Evolutionary conservation across 1,140 invertebrate species (phyloP), one percentile per base, ranked within the genome.

Genomic region (Druon quercuslanigerum): DNA sequence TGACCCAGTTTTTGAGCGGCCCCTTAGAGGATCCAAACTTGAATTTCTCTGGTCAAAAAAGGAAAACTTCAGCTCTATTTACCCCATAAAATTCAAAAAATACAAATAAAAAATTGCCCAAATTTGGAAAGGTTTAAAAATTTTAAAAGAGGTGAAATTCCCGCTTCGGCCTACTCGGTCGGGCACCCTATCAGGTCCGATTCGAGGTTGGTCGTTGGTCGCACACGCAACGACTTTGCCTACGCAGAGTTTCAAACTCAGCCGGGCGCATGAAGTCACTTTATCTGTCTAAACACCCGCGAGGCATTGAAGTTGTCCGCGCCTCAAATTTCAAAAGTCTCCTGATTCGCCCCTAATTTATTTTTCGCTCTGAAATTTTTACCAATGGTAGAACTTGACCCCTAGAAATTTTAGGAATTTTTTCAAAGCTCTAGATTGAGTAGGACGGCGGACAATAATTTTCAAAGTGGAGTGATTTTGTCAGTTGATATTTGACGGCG

Each of bases 391-490:
- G 25, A n/a, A 13, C 16, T 1, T 40, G n/a, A 8, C 40, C 16
- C 5, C 4, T n/a, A 40, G 60, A 66, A 40, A 54, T 78, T 78
- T 78, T 56, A 12, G 12, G 19, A 57, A 50, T 74, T 75, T 78
- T 72, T 75, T 33, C 20, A 11, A 33, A 5, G 12, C 12, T 16
- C 14, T 46, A 4, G 13, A 6, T 16, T 19, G 2, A 13, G 2
- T 2, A 19, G 25, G 3, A 16, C 11, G 5, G 1, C 7, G 12
- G 9, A 1, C 11, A 46, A 54, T 75, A 74, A 78, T 78, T 78
- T 78, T 72, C 17, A 54, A 78, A 78, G 60, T 16, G 50, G 56
- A 50, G 25, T 78, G 77, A 74, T 78, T 78, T 78, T 78, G 60
- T 66, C 60, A 66, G 33, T 66, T 66, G 14, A 8, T 66, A 6